These are phyloP conservation scores for Diorhabda carinulata DNA, from an alignment of 1,140 invertebrate genomes.

Conservation along the genomic window DNA sequence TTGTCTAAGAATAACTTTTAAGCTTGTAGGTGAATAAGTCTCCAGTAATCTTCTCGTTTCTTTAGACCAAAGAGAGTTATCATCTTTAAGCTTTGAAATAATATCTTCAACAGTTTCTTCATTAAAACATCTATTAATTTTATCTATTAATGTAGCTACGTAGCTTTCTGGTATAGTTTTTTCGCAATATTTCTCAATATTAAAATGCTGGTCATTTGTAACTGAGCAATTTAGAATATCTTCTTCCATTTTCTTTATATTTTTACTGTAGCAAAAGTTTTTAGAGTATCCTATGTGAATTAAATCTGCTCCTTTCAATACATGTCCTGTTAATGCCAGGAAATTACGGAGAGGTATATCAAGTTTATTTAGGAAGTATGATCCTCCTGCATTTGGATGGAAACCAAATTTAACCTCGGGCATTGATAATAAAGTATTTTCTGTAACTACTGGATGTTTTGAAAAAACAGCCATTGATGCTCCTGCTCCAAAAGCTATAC, in stretches of 20 bases:
- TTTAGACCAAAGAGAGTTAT: constrained; percentile 70
- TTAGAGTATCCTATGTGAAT: constrained; percentile 85
- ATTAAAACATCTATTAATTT: constrained; percentile 78
- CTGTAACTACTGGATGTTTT: constrained; percentile 86
- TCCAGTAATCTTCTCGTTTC: constrained; percentile 61
- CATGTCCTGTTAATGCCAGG: constrained; percentile 56
- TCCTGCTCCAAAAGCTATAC: constrained; percentile 97
- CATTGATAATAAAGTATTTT: constrained; percentile 94
- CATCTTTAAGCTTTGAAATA: constrained; percentile 63
- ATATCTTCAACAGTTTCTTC: constrained; percentile 75
- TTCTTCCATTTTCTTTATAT: constrained; percentile 62
- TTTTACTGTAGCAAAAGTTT: constrained; percentile 73
- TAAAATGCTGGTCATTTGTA: constrained; percentile 32
- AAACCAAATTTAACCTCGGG: constrained; percentile 88
- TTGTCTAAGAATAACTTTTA: constrained; percentile 80
- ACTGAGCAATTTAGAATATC: constrained; percentile 58
- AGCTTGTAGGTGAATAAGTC: constrained; percentile 85
- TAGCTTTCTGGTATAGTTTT: constrained; percentile 46
- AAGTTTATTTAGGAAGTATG: constrained; percentile 82
- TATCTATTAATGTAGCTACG: constrained; percentile 63
- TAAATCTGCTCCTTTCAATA: constrained; percentile 79
- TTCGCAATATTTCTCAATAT: constrained; percentile 56
- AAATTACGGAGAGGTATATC: constrained; percentile 80
- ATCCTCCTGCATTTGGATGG: constrained; percentile 94
- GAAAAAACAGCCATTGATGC: constrained; percentile 91